A percentile compares a stretch with the other conserved stretches of the same genome.
phyloP scores from a whole-genome alignment of 2,888 invertebrate genomes.

The Dryomyza anilis region DNA sequence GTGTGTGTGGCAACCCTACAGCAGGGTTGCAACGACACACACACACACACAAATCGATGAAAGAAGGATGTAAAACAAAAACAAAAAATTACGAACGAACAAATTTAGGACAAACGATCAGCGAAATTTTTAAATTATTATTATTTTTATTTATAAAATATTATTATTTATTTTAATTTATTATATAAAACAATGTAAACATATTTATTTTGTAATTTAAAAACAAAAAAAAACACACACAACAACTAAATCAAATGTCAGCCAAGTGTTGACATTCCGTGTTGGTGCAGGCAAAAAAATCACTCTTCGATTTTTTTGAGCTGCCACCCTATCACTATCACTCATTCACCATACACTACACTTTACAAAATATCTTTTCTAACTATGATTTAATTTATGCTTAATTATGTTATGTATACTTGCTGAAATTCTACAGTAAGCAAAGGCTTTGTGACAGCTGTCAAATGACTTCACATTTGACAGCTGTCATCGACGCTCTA shows the following conservation, averaged over 20 bases:
- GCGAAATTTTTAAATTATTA: slow-evolving; percentile 46
- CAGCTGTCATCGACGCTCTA: background rate
- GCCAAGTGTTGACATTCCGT: background rate
- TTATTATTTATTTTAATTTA: slow-evolving; percentile 34
- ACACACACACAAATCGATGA: slow-evolving; percentile 23
- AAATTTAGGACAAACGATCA: slow-evolving; percentile 33
- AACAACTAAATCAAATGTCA: slow-evolving; percentile 7
- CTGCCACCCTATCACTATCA: slow-evolving; percentile 20
- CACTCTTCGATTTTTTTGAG: background rate
- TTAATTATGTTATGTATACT: slow-evolving; percentile 27
- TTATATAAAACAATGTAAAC: slow-evolving; percentile 5
- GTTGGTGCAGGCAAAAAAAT: background rate
- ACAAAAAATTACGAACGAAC: slow-evolving; percentile 1
- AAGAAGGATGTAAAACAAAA: slow-evolving; percentile 10
- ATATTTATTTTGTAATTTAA: no score
- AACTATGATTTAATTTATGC: slow-evolving; percentile 31
- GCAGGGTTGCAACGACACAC: no score
- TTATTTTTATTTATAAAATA: slow-evolving; percentile 45
- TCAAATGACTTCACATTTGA: background rate
- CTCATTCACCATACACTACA: slow-evolving; percentile 26
- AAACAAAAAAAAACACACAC: background rate
- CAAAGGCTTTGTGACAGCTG: background rate
- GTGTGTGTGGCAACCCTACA: no score
- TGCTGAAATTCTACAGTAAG: background rate
- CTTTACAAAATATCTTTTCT: background rate